Evolutionary conservation across 2,113 vertebrate species (phyloP), one percentile per base, ranked within the genome.

Genomic region (Romanogobio albipinnatus): DNA sequence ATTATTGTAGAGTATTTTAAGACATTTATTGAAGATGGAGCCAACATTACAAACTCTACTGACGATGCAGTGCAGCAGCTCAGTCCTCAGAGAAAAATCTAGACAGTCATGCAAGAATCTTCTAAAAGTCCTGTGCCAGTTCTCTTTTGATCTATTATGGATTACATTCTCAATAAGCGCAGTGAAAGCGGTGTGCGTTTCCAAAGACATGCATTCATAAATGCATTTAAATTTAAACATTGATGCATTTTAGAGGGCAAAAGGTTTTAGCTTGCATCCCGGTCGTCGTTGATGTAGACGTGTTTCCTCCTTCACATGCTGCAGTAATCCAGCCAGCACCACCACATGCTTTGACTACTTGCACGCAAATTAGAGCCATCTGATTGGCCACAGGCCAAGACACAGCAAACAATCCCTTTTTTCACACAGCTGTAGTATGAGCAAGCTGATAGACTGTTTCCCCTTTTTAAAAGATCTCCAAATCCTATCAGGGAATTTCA

Each of bases 371-470:
- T 89, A 87, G 87, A 92, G 91, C 86, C 93, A 92, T 93, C 92
- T 94, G 94, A 94, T 93, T 92, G 93, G 93, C 88, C 13, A n/a
- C 5, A n/a, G 76, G 91, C 93, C 92, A 94, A 29, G 15, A 53
- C 26, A 88, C 75, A 3, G 88, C 86, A 88, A 78, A 85, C 77
- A 47, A 84, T 53, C 53, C 10, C 5, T 61, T 22, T 83, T 47
- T 19, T 39, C 6, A 39, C 22, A 71, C 49, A 66, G 80, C 78
- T 82, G 76, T 73, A 70, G 36, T 70, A 53, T 76, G 13, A 36
- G 68, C 87, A 84, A 87, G 73, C 66, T 84, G 82, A 89, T 83
- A 36, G 82, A 82, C 81, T 47, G 86, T 17, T 88, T 83, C 90
- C 84, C 81, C 82, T 90, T 29, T 89, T 73, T 87, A 74, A 76